phyloP scores from a whole-genome alignment of 35 echinoderm and acorn worm genomes.

The Apostichopus japonicus region DNA sequence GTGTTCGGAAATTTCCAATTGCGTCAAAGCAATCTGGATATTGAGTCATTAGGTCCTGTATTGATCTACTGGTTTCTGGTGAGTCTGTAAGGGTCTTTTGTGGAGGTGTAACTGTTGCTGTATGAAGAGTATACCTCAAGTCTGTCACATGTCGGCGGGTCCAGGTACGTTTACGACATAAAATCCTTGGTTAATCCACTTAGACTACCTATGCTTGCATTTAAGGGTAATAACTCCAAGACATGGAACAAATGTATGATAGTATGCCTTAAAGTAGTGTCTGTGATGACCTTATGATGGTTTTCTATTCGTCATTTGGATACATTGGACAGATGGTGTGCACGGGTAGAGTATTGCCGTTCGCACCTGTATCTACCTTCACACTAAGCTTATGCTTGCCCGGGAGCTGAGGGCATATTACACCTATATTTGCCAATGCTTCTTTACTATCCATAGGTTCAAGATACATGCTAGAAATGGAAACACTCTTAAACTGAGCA shows the following conservation, averaged over 20 bases:
- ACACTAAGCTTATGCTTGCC: conserved; percentile 7
- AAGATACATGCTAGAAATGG: no score
- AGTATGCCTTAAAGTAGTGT: conserved; percentile 29
- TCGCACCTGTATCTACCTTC: conserved; percentile 28
- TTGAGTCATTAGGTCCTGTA: conserved; percentile 11
- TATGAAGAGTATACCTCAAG: neutral
- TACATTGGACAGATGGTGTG: conserved; percentile 31
- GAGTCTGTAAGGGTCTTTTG: no score
- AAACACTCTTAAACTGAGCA: no score
- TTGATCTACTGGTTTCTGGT: neutral
- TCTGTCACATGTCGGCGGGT: conserved; percentile 32
- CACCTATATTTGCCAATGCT: neutral
- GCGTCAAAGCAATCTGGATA: conserved; percentile 47
- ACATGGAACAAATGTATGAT: conserved; percentile 9
- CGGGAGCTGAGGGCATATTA: conserved; percentile 20
- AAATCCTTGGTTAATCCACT: conserved; percentile 42
- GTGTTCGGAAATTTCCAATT: conserved; percentile 47
- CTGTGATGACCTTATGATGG: neutral
- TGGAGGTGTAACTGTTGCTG: no score
- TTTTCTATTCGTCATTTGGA: neutral
- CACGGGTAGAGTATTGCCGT: conserved; percentile 50
- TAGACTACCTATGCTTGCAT: conserved; percentile 37
- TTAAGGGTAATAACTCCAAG: neutral
- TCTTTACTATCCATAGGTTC: no score
- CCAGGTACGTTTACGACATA: conserved; percentile 60